These are phyloP conservation scores for Nowickia ferox DNA, from an alignment of 2,888 invertebrate species.

Conservation along the genomic window DNA sequence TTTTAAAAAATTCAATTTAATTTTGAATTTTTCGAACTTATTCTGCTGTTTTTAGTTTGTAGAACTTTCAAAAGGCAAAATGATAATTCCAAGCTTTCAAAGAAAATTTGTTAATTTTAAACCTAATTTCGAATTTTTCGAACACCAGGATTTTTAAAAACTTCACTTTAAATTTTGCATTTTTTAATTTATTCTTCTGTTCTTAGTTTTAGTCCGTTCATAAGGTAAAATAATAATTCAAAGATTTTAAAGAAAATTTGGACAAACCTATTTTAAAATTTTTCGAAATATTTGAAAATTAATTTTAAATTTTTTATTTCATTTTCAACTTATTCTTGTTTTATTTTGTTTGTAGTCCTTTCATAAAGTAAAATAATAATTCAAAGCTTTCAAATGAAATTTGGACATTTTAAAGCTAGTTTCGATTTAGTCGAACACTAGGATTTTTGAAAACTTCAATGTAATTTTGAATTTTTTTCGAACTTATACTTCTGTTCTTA, in stretches of 20 bases:
- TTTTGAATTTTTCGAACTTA: background rate
- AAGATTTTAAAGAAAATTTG: background rate
- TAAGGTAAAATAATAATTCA: background rate
- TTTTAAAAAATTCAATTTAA: background rate
- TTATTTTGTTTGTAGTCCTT: too few relatives aligned
- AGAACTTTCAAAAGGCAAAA: background rate
- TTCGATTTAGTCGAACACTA: too few relatives aligned
- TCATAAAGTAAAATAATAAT: background rate
- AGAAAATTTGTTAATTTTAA: background rate
- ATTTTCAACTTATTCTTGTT: too few relatives aligned
- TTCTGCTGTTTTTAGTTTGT: background rate
- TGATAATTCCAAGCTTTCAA: background rate
- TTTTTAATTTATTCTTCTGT: too few relatives aligned
- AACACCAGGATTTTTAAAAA: background rate
- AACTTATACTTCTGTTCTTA: background rate
- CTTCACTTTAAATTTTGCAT: too few relatives aligned
- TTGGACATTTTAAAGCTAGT: too few relatives aligned
- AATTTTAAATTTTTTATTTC: too few relatives aligned
- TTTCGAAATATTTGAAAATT: too few relatives aligned
- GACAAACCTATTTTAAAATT: background rate
- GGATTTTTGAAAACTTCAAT: background rate
- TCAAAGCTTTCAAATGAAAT: background rate
- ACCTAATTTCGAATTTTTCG: constrained; percentile 16
- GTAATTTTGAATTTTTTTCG: background rate
- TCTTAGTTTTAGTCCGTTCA: too few relatives aligned